Base-by-base conservation (phyloP, 2,797 vertebrate species). In the Anomalospiza imberbis region DNA sequence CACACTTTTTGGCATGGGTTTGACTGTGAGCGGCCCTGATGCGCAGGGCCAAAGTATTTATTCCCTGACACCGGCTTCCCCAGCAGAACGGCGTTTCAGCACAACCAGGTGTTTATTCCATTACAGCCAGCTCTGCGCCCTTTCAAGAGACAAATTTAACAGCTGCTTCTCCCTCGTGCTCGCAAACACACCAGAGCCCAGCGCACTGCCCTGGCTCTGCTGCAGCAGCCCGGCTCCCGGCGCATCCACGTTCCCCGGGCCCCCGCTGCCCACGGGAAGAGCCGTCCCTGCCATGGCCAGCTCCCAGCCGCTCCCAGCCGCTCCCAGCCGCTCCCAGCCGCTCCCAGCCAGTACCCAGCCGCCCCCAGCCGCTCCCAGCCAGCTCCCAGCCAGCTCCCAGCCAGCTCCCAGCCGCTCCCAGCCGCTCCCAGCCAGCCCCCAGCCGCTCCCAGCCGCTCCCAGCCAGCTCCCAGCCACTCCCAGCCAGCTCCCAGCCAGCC, bases 131-230 rank as follows among this genome's bases (percentile, higher is more conserved):
- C 29, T 38, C 44, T 34, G 31, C 29, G 1, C 10, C 29, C 36
- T 74, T 45, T 28, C 34, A 24, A 32, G 14, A n/a, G 29, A 6
- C 42, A 20, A 9, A n/a, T 18, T 47, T 15, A 63, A 13, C 13
- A 60, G 5, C 10, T 20, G 50, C 26, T 4, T 67, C 66, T 42
- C 61, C 24, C 45, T 48, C 0, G 0, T 31, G 40, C 47, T 58
- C 1, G 2, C 29, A 31, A 19, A 26, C 9, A 17, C 2, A 1
- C 13, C 1, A 0, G 54, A n/a, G 47, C 19, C 26, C 12, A 5
- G 2, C 1, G 34, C 8, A 1, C 3, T 20, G 74, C 32, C 12
- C 31, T 8, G n/a, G 6, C 48, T 6, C 42, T 54, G 55, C 51
- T 12, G 72, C 74, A 54, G 44, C 58, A 40, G 26, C n/a, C 13